Evolutionary conservation across 2,113 vertebrate genomes (phyloP), one percentile per base, ranked within the genome.

Genomic region (Aramus guarauna): DNA sequence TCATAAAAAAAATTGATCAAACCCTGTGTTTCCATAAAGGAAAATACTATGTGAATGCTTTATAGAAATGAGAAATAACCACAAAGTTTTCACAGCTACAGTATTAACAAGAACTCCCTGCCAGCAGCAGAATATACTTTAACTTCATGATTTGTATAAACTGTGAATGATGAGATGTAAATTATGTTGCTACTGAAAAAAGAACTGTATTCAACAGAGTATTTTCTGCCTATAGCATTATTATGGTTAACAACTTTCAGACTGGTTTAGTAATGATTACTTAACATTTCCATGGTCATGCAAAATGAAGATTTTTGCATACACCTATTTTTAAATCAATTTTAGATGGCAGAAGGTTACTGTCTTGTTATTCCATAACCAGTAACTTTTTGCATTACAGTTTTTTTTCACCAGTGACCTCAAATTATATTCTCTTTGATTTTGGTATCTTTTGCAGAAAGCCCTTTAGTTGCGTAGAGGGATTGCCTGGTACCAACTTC

Each of bases 31-130:
- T 91, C 76, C 4, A 1, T 77, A 47, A 80, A 3, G 9, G 53
- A 88, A 80, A 90, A 64, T 15, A 67, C 30, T 39, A 75, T 34
- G 36, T 55, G 83, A 86, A 74, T 43, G 37, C 55, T 85, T 94
- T 83, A 62, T 17, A 74, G 72, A 87, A 92, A 86, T 27, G 14
- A 52, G 43, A 96, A 94, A 94, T 82, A 89, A 95, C 90, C 47
- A 72, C 60, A 63, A 71, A 56, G 59, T 81, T 87, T 87, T 96
- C 76, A 78, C 68, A 67, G 41, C 68, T 87, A 81, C 29, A 78
- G 69, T 34, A 75, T 74, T 78, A 92, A 89, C 58, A 78, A 88
- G 80, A 91, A 56, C n/a, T 69, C 72, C 20, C 66, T 75, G 41
- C 64, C 80, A 94, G 73, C 50, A 94, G 73, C 56, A 87, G 83